These are phyloP conservation scores for Argopecten irradians DNA, from an alignment of 1,140 invertebrate species.

Conservation along the genomic window DNA sequence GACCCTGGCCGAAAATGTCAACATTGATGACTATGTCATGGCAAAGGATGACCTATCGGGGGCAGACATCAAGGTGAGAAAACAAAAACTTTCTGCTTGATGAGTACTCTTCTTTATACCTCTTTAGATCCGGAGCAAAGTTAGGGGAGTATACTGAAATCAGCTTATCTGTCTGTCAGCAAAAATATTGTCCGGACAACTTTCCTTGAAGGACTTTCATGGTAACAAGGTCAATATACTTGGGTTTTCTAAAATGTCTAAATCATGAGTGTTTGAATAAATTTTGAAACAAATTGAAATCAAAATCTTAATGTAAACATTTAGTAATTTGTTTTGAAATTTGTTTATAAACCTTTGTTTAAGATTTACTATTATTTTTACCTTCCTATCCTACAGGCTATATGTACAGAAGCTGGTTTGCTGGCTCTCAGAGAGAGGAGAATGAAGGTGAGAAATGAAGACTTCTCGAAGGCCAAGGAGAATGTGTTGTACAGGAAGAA, in stretches of 20 bases:
- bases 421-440: conserved; percentile 97
- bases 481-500: conserved; percentile 99
- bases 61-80: conserved; percentile 86
- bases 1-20: conserved; percentile 98
- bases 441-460: conserved; percentile 99
- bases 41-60: conserved; percentile 99
- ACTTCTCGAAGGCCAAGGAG: conserved; percentile 99
- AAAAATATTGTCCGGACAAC: no score
- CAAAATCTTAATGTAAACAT: neutral
- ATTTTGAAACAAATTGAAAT: neutral
- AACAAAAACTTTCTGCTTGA: no score
- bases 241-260: no score
- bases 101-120: no score
- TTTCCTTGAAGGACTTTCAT: no score
- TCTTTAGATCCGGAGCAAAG: no score
- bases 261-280: neutral
- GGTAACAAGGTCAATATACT: no score
- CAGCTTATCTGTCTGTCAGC: no score
- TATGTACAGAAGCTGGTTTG: conserved; percentile 99
- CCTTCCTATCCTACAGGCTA: conserved; percentile 86
- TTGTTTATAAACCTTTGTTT: neutral
- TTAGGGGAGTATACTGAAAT: no score
- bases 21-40: conserved; percentile 98
- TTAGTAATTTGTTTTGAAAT: neutral
- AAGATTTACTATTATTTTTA: conserved; percentile 37